Evolutionary conservation across 2,113 vertebrate genomes (phyloP).

Genomic region (Sapajus apella): DNA sequence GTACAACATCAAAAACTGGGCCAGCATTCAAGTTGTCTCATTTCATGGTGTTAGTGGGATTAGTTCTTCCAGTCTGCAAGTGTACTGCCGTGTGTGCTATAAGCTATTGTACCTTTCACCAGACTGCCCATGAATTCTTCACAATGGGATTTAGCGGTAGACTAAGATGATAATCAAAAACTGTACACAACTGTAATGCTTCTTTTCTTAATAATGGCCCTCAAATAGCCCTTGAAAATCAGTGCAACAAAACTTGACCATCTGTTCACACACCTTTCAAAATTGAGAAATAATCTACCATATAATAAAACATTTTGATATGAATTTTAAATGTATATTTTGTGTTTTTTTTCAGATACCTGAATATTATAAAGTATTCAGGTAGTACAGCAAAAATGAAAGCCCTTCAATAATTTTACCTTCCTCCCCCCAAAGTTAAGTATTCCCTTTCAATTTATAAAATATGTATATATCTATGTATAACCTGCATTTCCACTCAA

Average conservation of each 20-base stretch:
- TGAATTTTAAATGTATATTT: background rate
- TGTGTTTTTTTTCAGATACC: background rate
- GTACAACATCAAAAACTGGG: background rate
- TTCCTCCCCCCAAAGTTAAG: background rate
- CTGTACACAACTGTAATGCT: background rate
- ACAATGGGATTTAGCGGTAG: background rate
- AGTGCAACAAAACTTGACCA: background rate
- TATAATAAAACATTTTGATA: background rate
- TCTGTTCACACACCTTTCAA: background rate
- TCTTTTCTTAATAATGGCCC: conserved; percentile 12
- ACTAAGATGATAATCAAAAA: background rate
- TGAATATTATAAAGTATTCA: background rate
- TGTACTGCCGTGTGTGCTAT: background rate
- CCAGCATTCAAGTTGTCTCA: background rate
- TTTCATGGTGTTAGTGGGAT: background rate
- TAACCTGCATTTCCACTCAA: background rate
- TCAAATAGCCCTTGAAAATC: conserved; percentile 13
- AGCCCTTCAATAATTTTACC: background rate
- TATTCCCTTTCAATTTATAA: background rate
- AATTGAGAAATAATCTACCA: conserved; percentile 14
- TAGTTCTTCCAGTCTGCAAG: background rate
- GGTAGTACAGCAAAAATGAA: background rate
- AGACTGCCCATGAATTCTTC: background rate
- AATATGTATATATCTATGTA: background rate
- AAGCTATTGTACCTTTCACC: background rate